Evolutionary conservation across 2,888 invertebrate genomes (phyloP).

Genomic region (Ochlodes sylvanus): DNA sequence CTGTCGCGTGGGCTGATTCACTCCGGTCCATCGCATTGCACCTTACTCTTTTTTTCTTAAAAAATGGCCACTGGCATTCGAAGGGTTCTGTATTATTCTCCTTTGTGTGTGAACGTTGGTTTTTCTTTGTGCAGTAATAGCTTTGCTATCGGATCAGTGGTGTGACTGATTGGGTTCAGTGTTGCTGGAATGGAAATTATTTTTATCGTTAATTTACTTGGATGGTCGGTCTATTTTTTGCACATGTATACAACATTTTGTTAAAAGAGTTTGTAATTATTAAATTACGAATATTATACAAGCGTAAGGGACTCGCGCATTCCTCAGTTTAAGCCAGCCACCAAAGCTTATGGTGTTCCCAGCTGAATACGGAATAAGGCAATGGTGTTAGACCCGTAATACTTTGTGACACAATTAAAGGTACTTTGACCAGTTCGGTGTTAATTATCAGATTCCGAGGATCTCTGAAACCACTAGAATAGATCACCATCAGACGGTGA

Average conservation of each 20-base stretch:
- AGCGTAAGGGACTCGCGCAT: too few species aligned
- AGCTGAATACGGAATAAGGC: too few species aligned
- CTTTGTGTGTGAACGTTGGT: slow-evolving; percentile 14
- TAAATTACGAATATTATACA: too few species aligned
- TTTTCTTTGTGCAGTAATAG: slow-evolving; percentile 25
- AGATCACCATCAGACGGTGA: slow-evolving; percentile 59
- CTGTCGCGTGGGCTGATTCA: slow-evolving; percentile 78
- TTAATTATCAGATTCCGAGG: background rate
- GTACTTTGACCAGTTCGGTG: too few species aligned
- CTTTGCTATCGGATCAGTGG: slow-evolving; percentile 28
- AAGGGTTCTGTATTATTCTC: slow-evolving; percentile 53
- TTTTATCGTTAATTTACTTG: slow-evolving; percentile 6
- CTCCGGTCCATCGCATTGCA: slow-evolving; percentile 71
- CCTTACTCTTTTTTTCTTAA: slow-evolving; percentile 66
- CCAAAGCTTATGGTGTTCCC: too few species aligned
- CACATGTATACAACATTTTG: too few species aligned
- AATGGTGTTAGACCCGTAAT: too few species aligned
- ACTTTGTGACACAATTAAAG: too few species aligned
- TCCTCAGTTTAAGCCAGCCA: too few species aligned
- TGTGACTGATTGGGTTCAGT: slow-evolving; percentile 24
- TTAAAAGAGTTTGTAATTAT: too few species aligned
- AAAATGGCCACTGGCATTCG: slow-evolving; percentile 45
- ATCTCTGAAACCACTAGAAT: slow-evolving; percentile 24
- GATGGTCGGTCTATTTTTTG: slow-evolving; percentile 9
- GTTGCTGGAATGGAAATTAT: slow-evolving; percentile 25